Evolutionary conservation across 2,888 invertebrate genomes (phyloP).

Genomic region (Limenitis camilla): DNA sequence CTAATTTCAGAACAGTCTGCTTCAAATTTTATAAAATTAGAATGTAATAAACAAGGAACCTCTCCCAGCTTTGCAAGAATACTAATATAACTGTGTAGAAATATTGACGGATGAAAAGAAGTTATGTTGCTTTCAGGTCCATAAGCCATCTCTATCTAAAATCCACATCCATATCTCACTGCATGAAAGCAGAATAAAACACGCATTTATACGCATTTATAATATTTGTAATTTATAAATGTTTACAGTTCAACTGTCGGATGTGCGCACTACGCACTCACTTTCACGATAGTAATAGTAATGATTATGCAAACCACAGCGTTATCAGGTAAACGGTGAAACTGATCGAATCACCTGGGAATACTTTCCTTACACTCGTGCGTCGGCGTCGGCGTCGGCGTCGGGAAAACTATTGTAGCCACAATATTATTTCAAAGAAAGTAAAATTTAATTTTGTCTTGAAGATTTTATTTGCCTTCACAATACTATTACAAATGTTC

Average conservation of each 20-base stretch:
- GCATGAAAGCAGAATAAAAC: no score
- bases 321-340: conserved; percentile 17
- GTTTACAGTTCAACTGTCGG: not conserved
- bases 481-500: no score
- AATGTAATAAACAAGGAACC: no score
- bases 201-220: no score
- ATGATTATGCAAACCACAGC: conserved; percentile 19
- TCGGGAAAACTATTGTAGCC: not conserved
- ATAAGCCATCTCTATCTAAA: no score
- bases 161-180: no score
- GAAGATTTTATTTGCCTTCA: not conserved
- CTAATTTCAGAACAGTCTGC: no score
- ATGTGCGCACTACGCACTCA: not conserved
- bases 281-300: conserved; percentile 14
- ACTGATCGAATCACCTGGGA: conserved; percentile 14
- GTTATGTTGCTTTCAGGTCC: no score
- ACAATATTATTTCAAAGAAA: conserved; percentile 3
- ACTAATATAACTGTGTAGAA: no score
- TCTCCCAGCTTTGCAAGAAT: no score
- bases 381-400: not conserved
- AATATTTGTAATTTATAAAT: not conserved
- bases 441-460: not conserved
- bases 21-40: no score
- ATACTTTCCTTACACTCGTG: conserved; percentile 8
- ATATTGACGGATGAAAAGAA: no score